Percentiles rank a stretch among this genome's conserved stretches.
Evolutionary conservation across 2,888 invertebrate species (phyloP).

Genomic region (Drosophila helvetica): DNA sequence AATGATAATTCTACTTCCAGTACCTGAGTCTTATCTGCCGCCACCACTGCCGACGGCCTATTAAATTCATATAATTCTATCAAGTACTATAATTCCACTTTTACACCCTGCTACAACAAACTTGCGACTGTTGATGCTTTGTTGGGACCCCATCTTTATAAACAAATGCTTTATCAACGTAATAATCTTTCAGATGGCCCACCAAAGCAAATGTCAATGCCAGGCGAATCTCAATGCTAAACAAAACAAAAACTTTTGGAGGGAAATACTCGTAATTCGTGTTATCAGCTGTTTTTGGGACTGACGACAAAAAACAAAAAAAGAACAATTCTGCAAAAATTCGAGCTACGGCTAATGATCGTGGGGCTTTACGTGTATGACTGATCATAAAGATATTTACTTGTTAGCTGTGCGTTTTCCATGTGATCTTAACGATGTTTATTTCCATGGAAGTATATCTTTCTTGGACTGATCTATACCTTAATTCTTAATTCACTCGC

Average conservation of each 20-base stretch:
- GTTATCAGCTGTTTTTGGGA: slow-evolving; percentile 47
- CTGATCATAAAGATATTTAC: neutral
- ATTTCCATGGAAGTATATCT: neutral
- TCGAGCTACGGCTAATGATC: neutral
- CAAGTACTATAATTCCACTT: slow-evolving; percentile 12
- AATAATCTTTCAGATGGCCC: slow-evolving; percentile 23
- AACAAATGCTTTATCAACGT: slow-evolving; percentile 40
- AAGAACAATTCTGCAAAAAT: neutral
- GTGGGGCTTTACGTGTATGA: neutral
- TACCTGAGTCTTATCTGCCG: slow-evolving; percentile 42
- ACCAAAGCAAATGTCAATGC: slow-evolving; percentile 33
- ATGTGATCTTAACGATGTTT: neutral
- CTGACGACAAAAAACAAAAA: neutral
- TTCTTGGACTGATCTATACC: neutral
- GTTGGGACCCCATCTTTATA: slow-evolving; percentile 11
- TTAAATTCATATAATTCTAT: slow-evolving; percentile 40
- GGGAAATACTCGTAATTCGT: slow-evolving; percentile 5
- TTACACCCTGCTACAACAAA: slow-evolving; percentile 23
- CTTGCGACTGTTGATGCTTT: slow-evolving; percentile 14
- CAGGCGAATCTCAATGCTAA: slow-evolving; percentile 37
- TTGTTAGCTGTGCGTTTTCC: neutral
- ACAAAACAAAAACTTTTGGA: slow-evolving; percentile 11
- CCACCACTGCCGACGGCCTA: slow-evolving; percentile 29
- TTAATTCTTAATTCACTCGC: neutral
- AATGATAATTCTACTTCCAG: slow-evolving; percentile 7